Evolutionary conservation across 2,888 invertebrate genomes (phyloP).

Genomic region (Allacma fusca): DNA sequence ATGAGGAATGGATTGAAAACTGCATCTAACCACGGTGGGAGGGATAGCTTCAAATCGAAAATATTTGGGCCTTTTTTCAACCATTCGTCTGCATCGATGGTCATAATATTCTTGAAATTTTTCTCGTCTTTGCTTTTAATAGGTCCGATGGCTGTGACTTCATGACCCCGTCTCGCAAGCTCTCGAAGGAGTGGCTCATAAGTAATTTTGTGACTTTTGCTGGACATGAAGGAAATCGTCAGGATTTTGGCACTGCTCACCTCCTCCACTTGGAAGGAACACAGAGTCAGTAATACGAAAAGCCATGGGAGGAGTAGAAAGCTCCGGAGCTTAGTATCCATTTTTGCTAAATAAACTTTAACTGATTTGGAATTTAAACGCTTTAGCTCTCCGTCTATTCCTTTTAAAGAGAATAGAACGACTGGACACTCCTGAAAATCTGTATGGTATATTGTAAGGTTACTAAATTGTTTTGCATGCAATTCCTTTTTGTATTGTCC

Average conservation of each 20-base stretch:
- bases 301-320: too few relatives aligned
- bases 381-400: too few relatives aligned
- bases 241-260: not conserved
- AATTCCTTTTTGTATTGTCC: too few relatives aligned
- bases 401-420: too few relatives aligned
- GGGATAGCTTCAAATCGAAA: conserved; percentile 18
- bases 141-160: conserved; percentile 62
- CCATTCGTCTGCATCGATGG: too few relatives aligned
- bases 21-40: not conserved
- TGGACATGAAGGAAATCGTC: conserved; percentile 4
- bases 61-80: conserved; percentile 13
- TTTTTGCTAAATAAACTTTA: too few relatives aligned
- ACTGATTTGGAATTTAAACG: too few relatives aligned
- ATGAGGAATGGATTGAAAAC: conserved; percentile 25
- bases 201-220: not conserved
- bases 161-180: not conserved
- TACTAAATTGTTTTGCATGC: too few relatives aligned
- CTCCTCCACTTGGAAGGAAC: not conserved
- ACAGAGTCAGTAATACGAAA: too few relatives aligned
- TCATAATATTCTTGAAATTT: conserved; percentile 35
- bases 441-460: too few relatives aligned
- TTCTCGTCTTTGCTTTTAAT: not conserved
- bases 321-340: too few relatives aligned
- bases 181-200: conserved; percentile 6
- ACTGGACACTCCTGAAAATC: too few relatives aligned